A percentile compares a stretch with the other conserved stretches of the same genome.
Evolutionary conservation across 1,140 invertebrate genomes (phyloP).

Genomic region (Drosophila nebulosa): DNA sequence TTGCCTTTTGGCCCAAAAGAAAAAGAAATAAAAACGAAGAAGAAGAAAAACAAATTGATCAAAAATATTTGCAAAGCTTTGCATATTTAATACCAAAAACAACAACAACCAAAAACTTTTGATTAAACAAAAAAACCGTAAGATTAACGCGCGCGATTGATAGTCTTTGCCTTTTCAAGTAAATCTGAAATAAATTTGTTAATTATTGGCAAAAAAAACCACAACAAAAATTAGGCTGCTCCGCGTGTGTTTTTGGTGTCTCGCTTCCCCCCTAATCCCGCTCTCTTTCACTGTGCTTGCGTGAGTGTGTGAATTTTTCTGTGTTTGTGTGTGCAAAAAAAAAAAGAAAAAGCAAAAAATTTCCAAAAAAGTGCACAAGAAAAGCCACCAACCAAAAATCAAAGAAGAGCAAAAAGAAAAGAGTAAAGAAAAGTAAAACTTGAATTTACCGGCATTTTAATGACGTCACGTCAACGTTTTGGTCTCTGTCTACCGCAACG

Average conservation of each 20-base stretch:
- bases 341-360: conserved; percentile 17
- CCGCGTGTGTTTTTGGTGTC: not conserved
- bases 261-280: not conserved
- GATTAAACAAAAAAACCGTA: not conserved
- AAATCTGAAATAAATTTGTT: not conserved
- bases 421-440: conserved; percentile 19
- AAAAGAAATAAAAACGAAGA: not conserved
- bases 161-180: not conserved
- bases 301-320: conserved; percentile 13
- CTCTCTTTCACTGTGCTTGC: conserved; percentile 6
- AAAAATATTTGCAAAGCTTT: not conserved
- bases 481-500: not conserved
- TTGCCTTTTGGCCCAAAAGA: not conserved
- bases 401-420: conserved; percentile 6
- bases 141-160: not conserved
- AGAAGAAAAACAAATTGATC: not conserved
- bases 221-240: not conserved
- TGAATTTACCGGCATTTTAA: conserved; percentile 69
- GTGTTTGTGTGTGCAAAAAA: conserved; percentile 14
- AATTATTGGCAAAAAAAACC: not conserved
- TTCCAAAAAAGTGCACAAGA: conserved; percentile 9
- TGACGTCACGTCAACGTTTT: conserved; percentile 66
- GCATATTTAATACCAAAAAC: not conserved
- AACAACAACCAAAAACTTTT: not conserved
- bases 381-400: no score